Base-by-base conservation (phyloP, 1,140 invertebrate species). In the Drosophila ambigua region DNA sequence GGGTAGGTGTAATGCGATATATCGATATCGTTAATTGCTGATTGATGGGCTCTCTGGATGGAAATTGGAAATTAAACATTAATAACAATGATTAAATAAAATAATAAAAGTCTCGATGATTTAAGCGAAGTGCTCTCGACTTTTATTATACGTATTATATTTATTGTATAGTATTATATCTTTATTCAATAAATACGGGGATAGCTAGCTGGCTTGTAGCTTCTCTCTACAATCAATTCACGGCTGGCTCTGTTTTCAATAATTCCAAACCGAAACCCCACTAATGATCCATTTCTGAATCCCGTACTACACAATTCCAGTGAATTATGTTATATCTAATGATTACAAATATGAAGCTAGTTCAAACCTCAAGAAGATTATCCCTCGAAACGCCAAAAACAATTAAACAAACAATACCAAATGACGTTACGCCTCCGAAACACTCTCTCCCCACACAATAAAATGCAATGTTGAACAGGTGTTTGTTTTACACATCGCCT, bases 401-500 rank as follows among this genome's bases (percentile, higher is more conserved):
- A 59, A 75, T 75, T 75, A 75, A 49, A 58, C 50, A 55, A 50
- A 73, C 71, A 54, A 72, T 49, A 46, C 62, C 54, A 61, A 69
- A 51, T 51, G 62, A 64, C 48, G 72, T 45, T 58, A 83, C 82
- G 82, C 82, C 81, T 63, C 16, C 58, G 58, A 71, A 35, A 59
- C 61, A 48, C 58, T 53, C 45, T 24, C 20, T 20, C 20, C 20
- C 20, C 31, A 23, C 28, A 55, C 43, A 62, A 51, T 35, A 41
- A 61, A 13, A 20, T 28, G 31, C 11, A 66, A 81, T 57, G 46
- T 26, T 64, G 63, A 82, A 87, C 82, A 85, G 82, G 82, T 85
- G 82, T 77, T 82, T 74, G 62, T 67, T 76, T 82, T 75, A 82
- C 78, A 88, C 82, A 88, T 72, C 87, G 87, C 83, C 63, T 63